Evolutionary conservation across 2,113 vertebrate genomes (phyloP).

Genomic region (Pomatorhinus ruficollis): DNA sequence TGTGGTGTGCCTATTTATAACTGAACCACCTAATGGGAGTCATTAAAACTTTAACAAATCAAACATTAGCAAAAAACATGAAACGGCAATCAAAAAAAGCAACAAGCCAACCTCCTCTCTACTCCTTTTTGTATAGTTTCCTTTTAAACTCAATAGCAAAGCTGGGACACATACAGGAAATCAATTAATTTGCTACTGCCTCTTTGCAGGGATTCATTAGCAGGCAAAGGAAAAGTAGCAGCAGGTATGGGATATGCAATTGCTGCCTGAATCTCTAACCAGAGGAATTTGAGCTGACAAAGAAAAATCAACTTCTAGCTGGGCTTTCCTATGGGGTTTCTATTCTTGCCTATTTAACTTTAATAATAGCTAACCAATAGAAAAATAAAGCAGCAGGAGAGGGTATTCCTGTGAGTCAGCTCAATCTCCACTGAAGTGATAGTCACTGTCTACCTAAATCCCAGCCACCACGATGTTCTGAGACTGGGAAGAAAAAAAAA

Average conservation of each 20-base stretch:
- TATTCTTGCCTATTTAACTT: slow-evolving; percentile 82
- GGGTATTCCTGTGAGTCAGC: slow-evolving; percentile 64
- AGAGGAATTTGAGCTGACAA: slow-evolving; percentile 49
- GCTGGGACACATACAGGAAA: background rate
- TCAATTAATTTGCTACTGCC: slow-evolving; percentile 33
- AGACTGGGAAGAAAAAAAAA: background rate
- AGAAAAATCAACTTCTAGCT: slow-evolving; percentile 70
- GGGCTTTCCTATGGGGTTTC: slow-evolving; percentile 57
- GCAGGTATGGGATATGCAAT: slow-evolving; percentile 8
- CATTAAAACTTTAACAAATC: background rate
- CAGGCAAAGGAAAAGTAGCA: slow-evolving; percentile 35
- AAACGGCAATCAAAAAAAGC: background rate
- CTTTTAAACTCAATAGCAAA: slow-evolving; percentile 2
- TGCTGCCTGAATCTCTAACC: slow-evolving; percentile 3
- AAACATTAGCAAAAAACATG: background rate
- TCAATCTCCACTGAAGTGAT: slow-evolving; percentile 55
- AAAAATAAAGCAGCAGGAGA: slow-evolving; percentile 62
- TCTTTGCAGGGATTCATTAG: slow-evolving; percentile 35
- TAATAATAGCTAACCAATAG: slow-evolving; percentile 37
- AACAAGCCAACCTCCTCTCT: background rate
- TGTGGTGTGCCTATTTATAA: background rate
- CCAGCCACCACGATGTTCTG: background rate
- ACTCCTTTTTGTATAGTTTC: background rate
- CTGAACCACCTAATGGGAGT: background rate
- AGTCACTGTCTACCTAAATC: background rate